These are phyloP conservation scores for Palythoa grandis DNA, from an alignment of 92 coral and sea anemone genomes.

Conservation along the genomic window DNA sequence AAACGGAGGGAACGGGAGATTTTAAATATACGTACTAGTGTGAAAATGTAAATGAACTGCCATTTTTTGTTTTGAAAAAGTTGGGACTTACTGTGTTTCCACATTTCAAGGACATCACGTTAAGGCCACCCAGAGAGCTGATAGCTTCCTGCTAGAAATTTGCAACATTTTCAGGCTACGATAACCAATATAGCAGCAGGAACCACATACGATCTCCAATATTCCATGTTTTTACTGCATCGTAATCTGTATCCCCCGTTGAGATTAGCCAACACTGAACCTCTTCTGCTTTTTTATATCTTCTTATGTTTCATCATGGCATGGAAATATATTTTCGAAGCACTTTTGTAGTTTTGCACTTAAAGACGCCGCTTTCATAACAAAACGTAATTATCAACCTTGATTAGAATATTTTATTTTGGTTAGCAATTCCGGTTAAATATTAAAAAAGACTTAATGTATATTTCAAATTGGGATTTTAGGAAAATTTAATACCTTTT, in stretches of 20 bases:
- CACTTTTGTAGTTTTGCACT: neutral
- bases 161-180: neutral
- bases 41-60: too few species aligned
- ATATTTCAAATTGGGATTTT: neutral
- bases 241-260: neutral
- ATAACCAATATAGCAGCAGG: slow-evolving; percentile 1
- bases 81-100: slow-evolving; percentile 10
- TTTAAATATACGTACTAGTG: too few species aligned
- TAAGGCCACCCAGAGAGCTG: slow-evolving; percentile 32
- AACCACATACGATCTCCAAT: neutral
- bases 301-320: neutral
- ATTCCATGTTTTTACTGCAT: neutral
- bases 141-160: slow-evolving; percentile 14
- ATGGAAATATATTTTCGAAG: neutral
- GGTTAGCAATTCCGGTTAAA: slow-evolving; percentile 16
- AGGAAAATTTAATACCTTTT: neutral
- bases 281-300: neutral
- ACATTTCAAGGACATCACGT: neutral
- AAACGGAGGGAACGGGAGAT: too few species aligned
- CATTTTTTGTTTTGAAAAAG: neutral
- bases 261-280: neutral
- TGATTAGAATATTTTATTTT: neutral
- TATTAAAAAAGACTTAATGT: neutral
- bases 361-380: slow-evolving; percentile 3
- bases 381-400: neutral